Conservation (phyloP, 1,140 invertebrate genomes). For the Megathymus violae region DNA sequence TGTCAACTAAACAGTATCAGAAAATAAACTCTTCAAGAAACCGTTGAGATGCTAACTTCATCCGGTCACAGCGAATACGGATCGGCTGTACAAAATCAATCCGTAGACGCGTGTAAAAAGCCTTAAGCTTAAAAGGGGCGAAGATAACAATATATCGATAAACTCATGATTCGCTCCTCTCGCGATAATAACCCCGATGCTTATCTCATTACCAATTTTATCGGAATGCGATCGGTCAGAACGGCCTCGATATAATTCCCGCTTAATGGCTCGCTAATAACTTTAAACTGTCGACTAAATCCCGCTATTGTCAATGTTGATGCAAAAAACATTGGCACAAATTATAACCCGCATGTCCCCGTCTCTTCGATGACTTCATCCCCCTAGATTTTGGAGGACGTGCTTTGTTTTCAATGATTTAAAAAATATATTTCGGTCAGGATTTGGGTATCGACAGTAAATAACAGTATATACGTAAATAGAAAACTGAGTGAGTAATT, state of each 20-base stretch:
- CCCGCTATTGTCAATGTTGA: constrained; percentile 36
- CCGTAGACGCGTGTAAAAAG: not conserved
- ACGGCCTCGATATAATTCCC: constrained; percentile 64
- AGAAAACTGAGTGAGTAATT: too few species aligned
- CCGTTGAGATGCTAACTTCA: too few species aligned
- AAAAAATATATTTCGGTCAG: constrained; percentile 10
- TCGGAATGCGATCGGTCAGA: constrained; percentile 66
- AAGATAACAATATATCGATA: constrained; percentile 15
- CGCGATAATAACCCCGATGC: constrained; percentile 58
- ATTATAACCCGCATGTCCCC: constrained; percentile 20
- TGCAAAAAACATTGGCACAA: constrained; percentile 29
- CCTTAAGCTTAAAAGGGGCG: constrained; percentile 15
- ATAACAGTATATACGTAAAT: too few species aligned
- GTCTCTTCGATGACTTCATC: constrained; percentile 29
- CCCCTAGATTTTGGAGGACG: constrained; percentile 7
- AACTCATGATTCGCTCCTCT: constrained; percentile 16
- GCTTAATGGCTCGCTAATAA: constrained; percentile 73
- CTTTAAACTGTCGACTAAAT: constrained; percentile 61
- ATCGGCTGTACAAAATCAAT: too few species aligned
- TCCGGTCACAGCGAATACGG: too few species aligned
- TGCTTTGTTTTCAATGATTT: too few species aligned
- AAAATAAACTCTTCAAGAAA: too few species aligned
- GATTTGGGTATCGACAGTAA: too few species aligned
- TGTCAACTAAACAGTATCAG: too few species aligned
- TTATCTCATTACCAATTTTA: constrained; percentile 79